Conservation (phyloP, 2,888 invertebrate species). For the Drosophila algonquin region DNA sequence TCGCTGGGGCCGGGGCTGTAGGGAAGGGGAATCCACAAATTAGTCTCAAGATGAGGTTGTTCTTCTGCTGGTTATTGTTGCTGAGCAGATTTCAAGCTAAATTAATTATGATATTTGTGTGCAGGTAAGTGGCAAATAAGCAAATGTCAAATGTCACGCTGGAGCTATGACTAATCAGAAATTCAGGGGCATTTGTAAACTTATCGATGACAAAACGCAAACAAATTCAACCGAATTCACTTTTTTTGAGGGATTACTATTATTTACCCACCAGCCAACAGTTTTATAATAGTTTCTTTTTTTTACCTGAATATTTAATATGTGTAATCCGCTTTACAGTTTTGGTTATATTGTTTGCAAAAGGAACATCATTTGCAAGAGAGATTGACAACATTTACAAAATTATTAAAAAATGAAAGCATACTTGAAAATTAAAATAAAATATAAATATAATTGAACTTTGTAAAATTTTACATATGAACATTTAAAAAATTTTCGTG, state of each 20-base stretch:
- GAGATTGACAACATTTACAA: not conserved
- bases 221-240: not conserved
- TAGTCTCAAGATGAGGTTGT: slow-evolving; percentile 38
- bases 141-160: not conserved
- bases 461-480: no score
- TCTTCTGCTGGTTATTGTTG: slow-evolving; percentile 13
- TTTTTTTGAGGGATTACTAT: no score
- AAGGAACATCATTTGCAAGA: no score
- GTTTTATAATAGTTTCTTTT: not conserved
- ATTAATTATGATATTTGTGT: slow-evolving; percentile 59
- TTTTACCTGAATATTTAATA: slow-evolving; percentile 26
- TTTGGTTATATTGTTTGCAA: slow-evolving; percentile 8
- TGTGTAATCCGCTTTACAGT: slow-evolving; percentile 28
- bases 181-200: not conserved
- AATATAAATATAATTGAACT: not conserved
- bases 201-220: not conserved
- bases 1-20: slow-evolving; percentile 12
- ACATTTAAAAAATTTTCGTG: no score
- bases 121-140: slow-evolving; percentile 48
- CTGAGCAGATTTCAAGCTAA: slow-evolving; percentile 52
- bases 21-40: slow-evolving; percentile 26
- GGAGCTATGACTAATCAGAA: slow-evolving; percentile 10
- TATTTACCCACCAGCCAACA: not conserved
- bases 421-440: not conserved
- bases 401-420: not conserved